phyloP scores from a whole-genome alignment of 92 coral and sea anemone genomes.

The Muricea muricata region DNA sequence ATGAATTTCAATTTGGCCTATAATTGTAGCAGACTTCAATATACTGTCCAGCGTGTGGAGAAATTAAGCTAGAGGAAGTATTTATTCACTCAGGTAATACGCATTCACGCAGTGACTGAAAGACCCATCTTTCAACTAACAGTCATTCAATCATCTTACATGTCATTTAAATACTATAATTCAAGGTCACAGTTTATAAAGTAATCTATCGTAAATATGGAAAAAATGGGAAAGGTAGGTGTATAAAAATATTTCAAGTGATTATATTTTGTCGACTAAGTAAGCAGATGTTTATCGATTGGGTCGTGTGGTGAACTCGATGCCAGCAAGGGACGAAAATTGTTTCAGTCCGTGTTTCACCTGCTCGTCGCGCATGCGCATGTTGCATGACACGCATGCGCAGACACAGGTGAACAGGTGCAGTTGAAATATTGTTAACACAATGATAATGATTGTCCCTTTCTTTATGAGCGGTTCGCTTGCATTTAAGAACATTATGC shows the following conservation, averaged over 20 bases:
- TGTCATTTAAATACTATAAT: neutral
- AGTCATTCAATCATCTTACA: neutral
- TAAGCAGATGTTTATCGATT: conserved; percentile 47
- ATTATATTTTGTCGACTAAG: conserved; percentile 42
- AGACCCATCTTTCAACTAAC: neutral
- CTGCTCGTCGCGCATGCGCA: conserved; percentile 87
- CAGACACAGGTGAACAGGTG: conserved; percentile 93
- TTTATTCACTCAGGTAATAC: conserved; percentile 29
- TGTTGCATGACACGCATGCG: conserved; percentile 92
- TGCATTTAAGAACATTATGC: conserved; percentile 99
- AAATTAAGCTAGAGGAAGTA: conserved; percentile 42
- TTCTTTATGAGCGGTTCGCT: conserved; percentile 99
- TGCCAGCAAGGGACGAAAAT: conserved; percentile 11
- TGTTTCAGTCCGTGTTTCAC: conserved; percentile 36
- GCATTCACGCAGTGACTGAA: neutral
- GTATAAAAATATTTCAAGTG: conserved; percentile 11
- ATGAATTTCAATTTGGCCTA: conserved; percentile 44
- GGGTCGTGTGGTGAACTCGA: conserved; percentile 45
- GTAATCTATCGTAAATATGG: neutral
- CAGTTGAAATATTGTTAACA: conserved; percentile 99
- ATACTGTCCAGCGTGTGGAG: conserved; percentile 23
- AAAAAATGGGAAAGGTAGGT: neutral
- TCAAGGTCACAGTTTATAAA: conserved; percentile 3
- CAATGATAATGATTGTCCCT: conserved; percentile 99
- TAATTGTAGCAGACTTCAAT: conserved; percentile 45